Base-by-base conservation (phyloP, 1,140 invertebrate genomes). In the Brachionus sp. region DNA sequence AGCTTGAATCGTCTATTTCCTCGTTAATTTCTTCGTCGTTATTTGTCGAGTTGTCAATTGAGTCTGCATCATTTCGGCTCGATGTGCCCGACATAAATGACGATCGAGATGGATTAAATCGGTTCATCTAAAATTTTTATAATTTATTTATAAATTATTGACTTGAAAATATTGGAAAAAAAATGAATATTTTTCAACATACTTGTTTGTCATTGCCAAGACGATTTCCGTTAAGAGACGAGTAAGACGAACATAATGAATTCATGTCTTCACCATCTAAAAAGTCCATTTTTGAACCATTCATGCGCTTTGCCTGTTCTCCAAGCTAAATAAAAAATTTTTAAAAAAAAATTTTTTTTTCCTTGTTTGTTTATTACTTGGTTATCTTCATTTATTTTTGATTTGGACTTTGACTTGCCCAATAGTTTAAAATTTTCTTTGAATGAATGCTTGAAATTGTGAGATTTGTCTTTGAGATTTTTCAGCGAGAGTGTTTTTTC, bases 231-330 rank as follows among this genome's bases (percentile, higher is more conserved):
- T 80, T 80, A 9, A 80, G 12, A 39, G 77, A 80, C n/a, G 77
- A 80, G 19, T 80, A 80, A 7, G 77, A 80, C 10, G 77, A 80
- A 12, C 46, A 25, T 9, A 80, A 29, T 37, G 77, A 80, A 16
- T 37, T 44, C 35, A 66, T 66, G 29, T 80, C 77, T 80, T 80
- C 77, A 7, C 77, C 77, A 23, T 80, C 77, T 37, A 80, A 37
- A 80, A 80, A 80, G 19, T 80, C 77, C 25, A 80, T 23, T 80
- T 62, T 80, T 62, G 77, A 57, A 66, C 62, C 62, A 66, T 80
- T 62, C 77, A 80, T 80, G 19, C 77, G 77, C 10, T 35, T 57
- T 5, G 77, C 46, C 6, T 80, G 77, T 9, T 80, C 77, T 13
- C 35, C 77, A 19, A 80, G 37, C 77, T 78, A 50, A 19, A 57